These are phyloP conservation scores for Crenichthys baileyi DNA, from an alignment of 2,797 vertebrate species.

Conservation along the genomic window DNA sequence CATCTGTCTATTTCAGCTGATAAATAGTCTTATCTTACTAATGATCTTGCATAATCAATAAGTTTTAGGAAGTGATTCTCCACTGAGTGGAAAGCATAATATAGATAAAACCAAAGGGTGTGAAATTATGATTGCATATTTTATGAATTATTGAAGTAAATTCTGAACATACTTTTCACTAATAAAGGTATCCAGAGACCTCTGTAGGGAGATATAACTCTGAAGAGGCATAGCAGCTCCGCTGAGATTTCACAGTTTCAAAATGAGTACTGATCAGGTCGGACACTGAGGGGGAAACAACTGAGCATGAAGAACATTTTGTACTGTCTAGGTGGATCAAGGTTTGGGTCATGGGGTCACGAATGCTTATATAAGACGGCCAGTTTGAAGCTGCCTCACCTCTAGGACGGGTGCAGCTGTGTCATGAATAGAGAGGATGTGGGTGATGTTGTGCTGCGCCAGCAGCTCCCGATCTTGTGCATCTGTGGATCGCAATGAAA, in stretches of 20 bases:
- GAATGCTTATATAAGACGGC: background rate
- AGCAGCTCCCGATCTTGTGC: slow-evolving; percentile 84
- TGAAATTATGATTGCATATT: background rate
- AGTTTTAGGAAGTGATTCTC: background rate
- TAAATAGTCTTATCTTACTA: background rate
- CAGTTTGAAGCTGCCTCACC: slow-evolving; percentile 78
- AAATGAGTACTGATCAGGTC: slow-evolving; percentile 30
- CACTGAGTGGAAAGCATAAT: background rate
- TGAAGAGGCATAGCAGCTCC: background rate
- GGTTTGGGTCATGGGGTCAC: slow-evolving; percentile 13
- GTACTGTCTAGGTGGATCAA: background rate
- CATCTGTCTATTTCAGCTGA: slow-evolving; percentile 51
- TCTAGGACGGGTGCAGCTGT: slow-evolving; percentile 90
- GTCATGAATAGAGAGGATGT: slow-evolving; percentile 90
- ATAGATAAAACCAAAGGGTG: background rate
- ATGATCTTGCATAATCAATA: no score
- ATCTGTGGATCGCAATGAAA: slow-evolving; percentile 75
- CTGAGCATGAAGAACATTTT: slow-evolving; percentile 10
- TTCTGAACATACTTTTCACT: background rate
- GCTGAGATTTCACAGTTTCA: slow-evolving; percentile 41
- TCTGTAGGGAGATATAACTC: background rate
- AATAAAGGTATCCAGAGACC: background rate
- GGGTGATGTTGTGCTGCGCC: slow-evolving; percentile 87
- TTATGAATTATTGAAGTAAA: background rate
- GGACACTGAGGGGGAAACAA: background rate